A percentile compares a stretch with the other conserved stretches of the same genome.
Evolutionary conservation across 2,797 vertebrate species (phyloP).

Genomic region (Smutsia gigantea): DNA sequence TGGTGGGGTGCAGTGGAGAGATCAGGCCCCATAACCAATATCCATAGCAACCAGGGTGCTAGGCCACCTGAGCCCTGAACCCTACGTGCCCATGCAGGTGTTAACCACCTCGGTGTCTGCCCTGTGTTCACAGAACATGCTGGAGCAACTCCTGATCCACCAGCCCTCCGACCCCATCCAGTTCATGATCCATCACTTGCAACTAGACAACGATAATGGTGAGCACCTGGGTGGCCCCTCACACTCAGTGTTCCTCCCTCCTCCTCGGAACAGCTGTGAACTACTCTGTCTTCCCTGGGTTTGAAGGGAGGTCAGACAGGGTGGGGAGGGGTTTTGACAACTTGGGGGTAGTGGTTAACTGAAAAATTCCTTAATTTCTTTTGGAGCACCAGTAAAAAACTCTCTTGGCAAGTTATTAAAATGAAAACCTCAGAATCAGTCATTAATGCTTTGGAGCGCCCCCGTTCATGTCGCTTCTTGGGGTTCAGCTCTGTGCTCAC

Average conservation of each 20-base stretch:
- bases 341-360: slow-evolving; percentile 59
- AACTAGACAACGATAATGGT: slow-evolving; percentile 88
- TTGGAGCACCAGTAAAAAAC: slow-evolving; percentile 79
- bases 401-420: slow-evolving; percentile 81
- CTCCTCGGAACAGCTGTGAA: not conserved
- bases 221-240: slow-evolving; percentile 58
- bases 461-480: slow-evolving; percentile 83
- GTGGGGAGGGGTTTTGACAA: not conserved
- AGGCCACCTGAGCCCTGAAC: not conserved
- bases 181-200: slow-evolving; percentile 90
- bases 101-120: slow-evolving; percentile 35
- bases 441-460: slow-evolving; percentile 81
- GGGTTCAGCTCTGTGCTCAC: slow-evolving; percentile 84
- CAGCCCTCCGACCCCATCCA: slow-evolving; percentile 91
- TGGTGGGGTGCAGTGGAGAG: not conserved
- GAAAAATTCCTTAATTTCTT: slow-evolving; percentile 78
- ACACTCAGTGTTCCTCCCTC: fast-evolving
- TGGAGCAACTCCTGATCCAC: slow-evolving; percentile 90
- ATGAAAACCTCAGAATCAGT: slow-evolving; percentile 84
- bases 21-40: not conserved
- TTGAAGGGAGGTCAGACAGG: not conserved
- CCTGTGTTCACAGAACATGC: slow-evolving; percentile 84
- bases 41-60: not conserved
- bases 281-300: slow-evolving; percentile 52
- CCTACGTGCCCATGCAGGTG: not conserved